Evolutionary conservation across 2,797 vertebrate species (phyloP).

Genomic region (Leptatherina wallacei): DNA sequence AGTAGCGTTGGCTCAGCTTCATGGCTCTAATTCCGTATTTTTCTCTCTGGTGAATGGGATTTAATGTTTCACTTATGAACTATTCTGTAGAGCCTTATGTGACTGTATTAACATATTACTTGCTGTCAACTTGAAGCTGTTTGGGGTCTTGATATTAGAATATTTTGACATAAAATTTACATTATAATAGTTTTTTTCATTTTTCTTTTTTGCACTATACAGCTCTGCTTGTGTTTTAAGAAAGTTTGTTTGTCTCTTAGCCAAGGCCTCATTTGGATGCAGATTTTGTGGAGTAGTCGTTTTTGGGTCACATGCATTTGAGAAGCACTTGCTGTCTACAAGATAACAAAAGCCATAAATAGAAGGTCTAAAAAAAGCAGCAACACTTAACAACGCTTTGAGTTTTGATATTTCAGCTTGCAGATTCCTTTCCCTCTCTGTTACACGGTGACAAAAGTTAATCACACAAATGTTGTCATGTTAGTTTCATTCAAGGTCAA

Average conservation of each 20-base stretch:
- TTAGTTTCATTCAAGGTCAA: slow-evolving; percentile 10
- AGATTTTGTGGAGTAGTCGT: slow-evolving; percentile 40
- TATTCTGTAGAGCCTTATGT: slow-evolving; percentile 2
- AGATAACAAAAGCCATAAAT: slow-evolving; percentile 55
- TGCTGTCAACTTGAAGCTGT: slow-evolving; percentile 3
- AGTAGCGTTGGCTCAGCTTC: slow-evolving; percentile 42
- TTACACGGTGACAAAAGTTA: background rate
- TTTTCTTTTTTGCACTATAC: background rate
- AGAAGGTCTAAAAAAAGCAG: slow-evolving; percentile 42
- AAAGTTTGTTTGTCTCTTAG: slow-evolving; percentile 53
- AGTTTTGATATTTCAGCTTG: slow-evolving; percentile 10
- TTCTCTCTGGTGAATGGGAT: slow-evolving; percentile 29
- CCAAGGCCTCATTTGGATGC: slow-evolving; percentile 45
- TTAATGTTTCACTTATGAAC: slow-evolving; percentile 35
- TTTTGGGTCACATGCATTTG: slow-evolving; percentile 62
- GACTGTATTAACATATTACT: background rate
- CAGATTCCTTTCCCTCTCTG: background rate
- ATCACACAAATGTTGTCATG: background rate
- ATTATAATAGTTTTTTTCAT: slow-evolving; percentile 9
- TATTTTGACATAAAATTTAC: slow-evolving; percentile 12
- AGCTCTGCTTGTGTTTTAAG: slow-evolving; percentile 24
- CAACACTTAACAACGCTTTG: slow-evolving; percentile 36
- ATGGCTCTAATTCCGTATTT: slow-evolving; percentile 39
- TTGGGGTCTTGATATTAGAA: slow-evolving; percentile 11
- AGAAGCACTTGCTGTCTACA: slow-evolving; percentile 33